Percentiles rank a stretch among this genome's conserved stretches.
These are phyloP conservation scores for Stictocephala bisonia DNA, from an alignment of 2,888 invertebrate species.

Conservation along the genomic window DNA sequence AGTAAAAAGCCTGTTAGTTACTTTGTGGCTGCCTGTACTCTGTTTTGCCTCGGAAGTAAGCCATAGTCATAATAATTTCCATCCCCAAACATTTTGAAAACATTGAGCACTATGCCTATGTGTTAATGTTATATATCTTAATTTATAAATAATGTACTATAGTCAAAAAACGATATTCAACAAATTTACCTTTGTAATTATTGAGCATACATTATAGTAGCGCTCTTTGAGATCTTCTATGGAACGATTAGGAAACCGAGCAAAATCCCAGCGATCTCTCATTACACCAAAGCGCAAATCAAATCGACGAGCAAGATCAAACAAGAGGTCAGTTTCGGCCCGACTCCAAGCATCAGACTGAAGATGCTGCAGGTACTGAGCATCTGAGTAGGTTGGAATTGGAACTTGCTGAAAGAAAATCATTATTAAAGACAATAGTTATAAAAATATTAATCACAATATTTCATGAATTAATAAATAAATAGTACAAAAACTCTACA, in stretches of 20 bases:
- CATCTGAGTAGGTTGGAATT: constrained; percentile 88
- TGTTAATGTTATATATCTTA: neutral
- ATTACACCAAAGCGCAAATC: constrained; percentile 94
- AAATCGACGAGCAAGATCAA: constrained; percentile 90
- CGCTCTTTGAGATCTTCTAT: constrained; percentile 97
- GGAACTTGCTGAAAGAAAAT: constrained; percentile 79
- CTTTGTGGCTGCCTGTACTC: no score
- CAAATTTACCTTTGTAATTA: constrained; percentile 77
- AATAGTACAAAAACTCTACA: no score
- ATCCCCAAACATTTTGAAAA: no score
- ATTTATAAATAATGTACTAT: constrained; percentile 46
- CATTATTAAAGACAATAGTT: constrained; percentile 29
- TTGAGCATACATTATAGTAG: constrained; percentile 89
- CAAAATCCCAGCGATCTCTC: constrained; percentile 92
- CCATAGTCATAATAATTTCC: no score
- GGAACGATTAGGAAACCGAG: constrained; percentile 79
- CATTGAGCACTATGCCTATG: neutral
- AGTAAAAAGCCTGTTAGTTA: no score
- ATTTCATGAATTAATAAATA: no score
- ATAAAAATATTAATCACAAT: neutral
- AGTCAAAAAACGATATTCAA: constrained; percentile 6
- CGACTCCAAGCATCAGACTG: constrained; percentile 87
- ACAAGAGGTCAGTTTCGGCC: constrained; percentile 95
- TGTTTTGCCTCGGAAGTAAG: no score
- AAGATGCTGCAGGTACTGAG: constrained; percentile 91